Evolutionary conservation across 2,888 invertebrate species (phyloP).

Genomic region (Lithosia quadra): DNA sequence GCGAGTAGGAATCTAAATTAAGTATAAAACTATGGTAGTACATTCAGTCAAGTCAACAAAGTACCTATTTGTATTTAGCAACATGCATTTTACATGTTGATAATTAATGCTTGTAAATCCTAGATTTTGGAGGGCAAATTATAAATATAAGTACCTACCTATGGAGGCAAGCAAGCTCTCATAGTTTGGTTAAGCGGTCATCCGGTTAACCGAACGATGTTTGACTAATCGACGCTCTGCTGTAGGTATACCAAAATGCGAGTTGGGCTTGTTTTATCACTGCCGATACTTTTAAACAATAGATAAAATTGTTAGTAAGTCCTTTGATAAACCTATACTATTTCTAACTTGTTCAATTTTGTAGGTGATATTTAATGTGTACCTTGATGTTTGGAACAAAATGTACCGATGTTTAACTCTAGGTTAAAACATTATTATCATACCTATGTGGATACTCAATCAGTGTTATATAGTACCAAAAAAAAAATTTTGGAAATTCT

Average conservation of each 20-base stretch:
- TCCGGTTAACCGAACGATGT: background rate
- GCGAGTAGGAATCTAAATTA: slow-evolving; percentile 22
- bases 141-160: background rate
- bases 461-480: slow-evolving; percentile 84
- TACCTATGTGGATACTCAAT: slow-evolving; percentile 78
- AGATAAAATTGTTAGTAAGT: slow-evolving; percentile 75
- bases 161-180: background rate
- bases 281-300: slow-evolving; percentile 81
- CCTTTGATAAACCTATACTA: slow-evolving; percentile 84
- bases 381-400: slow-evolving; percentile 82
- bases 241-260: slow-evolving; percentile 53
- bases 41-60: background rate
- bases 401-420: slow-evolving; percentile 78
- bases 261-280: slow-evolving; percentile 82
- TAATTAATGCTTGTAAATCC: background rate
- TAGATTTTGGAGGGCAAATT: background rate
- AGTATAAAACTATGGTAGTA: too few relatives aligned
- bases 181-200: background rate
- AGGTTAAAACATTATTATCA: slow-evolving; percentile 73
- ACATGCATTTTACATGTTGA: background rate
- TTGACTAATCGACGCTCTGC: background rate
- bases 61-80: slow-evolving; percentile 1
- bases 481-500: slow-evolving; percentile 82
- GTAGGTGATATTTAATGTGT: slow-evolving; percentile 84
- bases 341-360: slow-evolving; percentile 87